Percentiles rank a stretch among this genome's conserved stretches.
phyloP scores from a whole-genome alignment of 1,140 invertebrate genomes.

The Drosophila equinoxialis region DNA sequence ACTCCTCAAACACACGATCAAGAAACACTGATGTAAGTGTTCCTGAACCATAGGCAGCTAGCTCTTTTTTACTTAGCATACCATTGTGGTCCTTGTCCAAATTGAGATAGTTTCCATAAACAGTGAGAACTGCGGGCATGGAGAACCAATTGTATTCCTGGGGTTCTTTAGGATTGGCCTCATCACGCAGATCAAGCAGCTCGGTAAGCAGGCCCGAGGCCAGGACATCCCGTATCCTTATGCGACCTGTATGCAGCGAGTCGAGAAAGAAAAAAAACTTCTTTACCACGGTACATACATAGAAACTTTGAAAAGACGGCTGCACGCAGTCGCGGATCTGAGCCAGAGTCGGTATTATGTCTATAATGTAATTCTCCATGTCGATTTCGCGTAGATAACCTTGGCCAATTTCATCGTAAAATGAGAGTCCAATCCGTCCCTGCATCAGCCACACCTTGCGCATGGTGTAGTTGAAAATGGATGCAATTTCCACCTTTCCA shows the following conservation, averaged over 20 bases:
- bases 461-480: conserved; percentile 98
- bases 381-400: conserved; percentile 96
- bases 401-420: conserved; percentile 96
- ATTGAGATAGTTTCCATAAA: conserved; percentile 97
- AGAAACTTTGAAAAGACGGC: conserved; percentile 97
- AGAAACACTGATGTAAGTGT: conserved; percentile 96
- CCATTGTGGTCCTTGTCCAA: conserved; percentile 97
- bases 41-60: conserved; percentile 94
- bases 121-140: conserved; percentile 92
- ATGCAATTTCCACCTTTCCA: conserved; percentile 90
- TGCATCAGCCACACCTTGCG: conserved; percentile 96
- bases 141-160: conserved; percentile 98
- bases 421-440: conserved; percentile 94
- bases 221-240: conserved; percentile 95
- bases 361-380: conserved; percentile 96
- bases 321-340: conserved; percentile 93
- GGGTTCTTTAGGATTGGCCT: conserved; percentile 87
- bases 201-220: conserved; percentile 96
- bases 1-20: conserved; percentile 97
- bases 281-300: conserved; percentile 96
- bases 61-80: conserved; percentile 95
- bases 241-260: conserved; percentile 92
- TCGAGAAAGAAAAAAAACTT: conserved; percentile 99
- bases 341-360: conserved; percentile 94
- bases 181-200: conserved; percentile 93